Conservation (phyloP, 2,113 vertebrate species). For the Condylura cristata region DNA sequence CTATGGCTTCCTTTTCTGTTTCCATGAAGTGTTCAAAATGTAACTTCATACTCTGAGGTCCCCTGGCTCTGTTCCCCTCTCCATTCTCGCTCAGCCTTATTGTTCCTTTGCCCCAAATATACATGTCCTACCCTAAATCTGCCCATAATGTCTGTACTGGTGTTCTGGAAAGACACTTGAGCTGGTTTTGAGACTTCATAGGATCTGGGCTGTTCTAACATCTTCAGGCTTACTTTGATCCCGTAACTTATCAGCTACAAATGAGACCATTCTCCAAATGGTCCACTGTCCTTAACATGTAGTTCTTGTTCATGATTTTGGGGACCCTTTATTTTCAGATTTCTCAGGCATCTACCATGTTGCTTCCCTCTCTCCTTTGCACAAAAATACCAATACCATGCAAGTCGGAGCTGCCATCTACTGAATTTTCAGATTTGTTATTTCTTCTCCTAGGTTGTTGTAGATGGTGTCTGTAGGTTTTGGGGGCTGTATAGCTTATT, state of each 20-base stretch:
- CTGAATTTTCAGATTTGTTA: neutral
- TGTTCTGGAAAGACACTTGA: neutral
- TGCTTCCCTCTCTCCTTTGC: neutral
- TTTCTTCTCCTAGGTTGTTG: neutral
- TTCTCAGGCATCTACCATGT: neutral
- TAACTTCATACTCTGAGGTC: neutral
- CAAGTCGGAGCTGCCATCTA: neutral
- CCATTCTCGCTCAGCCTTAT: neutral
- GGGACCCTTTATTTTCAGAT: constrained; percentile 13
- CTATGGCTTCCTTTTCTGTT: neutral
- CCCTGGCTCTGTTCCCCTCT: neutral
- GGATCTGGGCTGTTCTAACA: neutral
- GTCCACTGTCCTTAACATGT: neutral
- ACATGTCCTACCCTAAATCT: neutral
- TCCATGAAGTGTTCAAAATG: neutral
- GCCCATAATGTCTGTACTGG: neutral
- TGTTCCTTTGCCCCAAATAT: neutral
- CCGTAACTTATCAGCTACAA: neutral
- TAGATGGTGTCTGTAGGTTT: neutral
- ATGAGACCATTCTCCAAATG: neutral
- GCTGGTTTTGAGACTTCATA: neutral
- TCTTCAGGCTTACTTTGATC: neutral
- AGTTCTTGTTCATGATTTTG: neutral
- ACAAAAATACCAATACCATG: neutral
- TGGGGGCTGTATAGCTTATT: neutral